phyloP scores from a whole-genome alignment of 2,797 vertebrate genomes.

The Characodon lateralis region DNA sequence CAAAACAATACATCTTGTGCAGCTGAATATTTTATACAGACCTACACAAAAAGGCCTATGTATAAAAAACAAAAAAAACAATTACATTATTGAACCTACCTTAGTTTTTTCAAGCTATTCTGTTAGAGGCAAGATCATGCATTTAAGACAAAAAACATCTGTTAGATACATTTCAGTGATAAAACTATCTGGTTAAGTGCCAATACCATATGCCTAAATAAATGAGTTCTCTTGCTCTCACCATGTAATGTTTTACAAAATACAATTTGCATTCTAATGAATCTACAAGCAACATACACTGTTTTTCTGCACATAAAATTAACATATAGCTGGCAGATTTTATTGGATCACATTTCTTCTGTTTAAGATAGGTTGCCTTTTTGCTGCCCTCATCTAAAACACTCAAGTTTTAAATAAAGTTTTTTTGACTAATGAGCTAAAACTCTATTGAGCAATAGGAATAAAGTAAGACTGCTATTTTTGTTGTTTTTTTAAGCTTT shows the following conservation, averaged over 20 bases:
- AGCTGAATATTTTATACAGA: not conserved
- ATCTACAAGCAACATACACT: no score
- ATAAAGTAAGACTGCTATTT: not conserved
- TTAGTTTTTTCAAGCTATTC: not conserved
- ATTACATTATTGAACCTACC: not conserved
- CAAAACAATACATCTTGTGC: no score
- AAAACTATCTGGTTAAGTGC: no score
- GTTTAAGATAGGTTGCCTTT: not conserved
- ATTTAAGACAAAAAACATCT: no score
- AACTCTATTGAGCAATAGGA: not conserved
- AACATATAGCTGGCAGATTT: no score
- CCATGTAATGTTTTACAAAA: no score
- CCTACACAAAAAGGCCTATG: not conserved
- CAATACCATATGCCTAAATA: no score
- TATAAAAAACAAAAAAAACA: not conserved
- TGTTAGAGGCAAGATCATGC: no score
- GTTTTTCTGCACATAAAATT: not conserved
- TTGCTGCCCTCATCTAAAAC: not conserved
- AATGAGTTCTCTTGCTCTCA: no score
- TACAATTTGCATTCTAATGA: no score
- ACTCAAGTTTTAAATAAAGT: not conserved
- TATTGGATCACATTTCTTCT: not conserved
- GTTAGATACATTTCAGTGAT: no score
- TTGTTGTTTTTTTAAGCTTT: not conserved
- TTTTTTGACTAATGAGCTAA: not conserved